Evolutionary conservation across 2,797 vertebrate species (phyloP).

Genomic region (Hirundo rustica): DNA sequence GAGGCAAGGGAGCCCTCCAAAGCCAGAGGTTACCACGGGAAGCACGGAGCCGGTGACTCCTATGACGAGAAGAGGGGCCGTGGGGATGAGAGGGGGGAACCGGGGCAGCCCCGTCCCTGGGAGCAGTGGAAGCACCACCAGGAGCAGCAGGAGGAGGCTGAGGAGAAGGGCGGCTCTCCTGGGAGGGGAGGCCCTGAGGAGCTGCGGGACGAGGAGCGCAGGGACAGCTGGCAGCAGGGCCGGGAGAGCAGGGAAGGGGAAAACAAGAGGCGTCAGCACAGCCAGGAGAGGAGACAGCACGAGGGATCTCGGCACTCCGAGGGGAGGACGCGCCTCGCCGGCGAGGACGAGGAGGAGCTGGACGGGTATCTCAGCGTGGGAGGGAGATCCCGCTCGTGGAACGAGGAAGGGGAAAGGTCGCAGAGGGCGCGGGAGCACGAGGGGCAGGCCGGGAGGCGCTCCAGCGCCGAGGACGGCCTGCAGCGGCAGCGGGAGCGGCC

Average conservation of each 20-base stretch:
- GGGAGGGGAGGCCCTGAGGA: not conserved
- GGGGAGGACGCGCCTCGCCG: not conserved
- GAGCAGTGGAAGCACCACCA: constrained; percentile 38
- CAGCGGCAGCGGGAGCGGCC: constrained; percentile 24
- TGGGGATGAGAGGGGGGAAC: not conserved
- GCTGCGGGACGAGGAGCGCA: constrained; percentile 42
- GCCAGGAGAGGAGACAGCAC: constrained; percentile 35
- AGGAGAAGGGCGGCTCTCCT: constrained; percentile 31
- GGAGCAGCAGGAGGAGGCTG: constrained; percentile 48
- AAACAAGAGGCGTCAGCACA: not conserved
- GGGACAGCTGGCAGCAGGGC: constrained; percentile 28
- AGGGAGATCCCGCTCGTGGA: not conserved
- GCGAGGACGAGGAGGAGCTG: constrained; percentile 6
- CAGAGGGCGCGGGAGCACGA: constrained; percentile 43
- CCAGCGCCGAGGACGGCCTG: constrained; percentile 66
- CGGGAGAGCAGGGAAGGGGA: constrained; percentile 57
- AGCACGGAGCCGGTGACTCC: constrained; percentile 67
- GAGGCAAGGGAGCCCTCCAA: constrained; percentile 57
- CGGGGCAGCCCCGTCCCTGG: constrained; percentile 32
- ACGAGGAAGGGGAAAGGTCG: constrained; percentile 15
- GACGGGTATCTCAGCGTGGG: constrained; percentile 30
- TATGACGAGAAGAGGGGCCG: constrained; percentile 49
- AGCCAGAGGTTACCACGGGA: constrained; percentile 73
- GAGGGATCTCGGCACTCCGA: not conserved
- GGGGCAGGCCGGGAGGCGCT: constrained; percentile 67